Percentiles rank a stretch among this genome's conserved stretches.
Conservation (phyloP, 2,888 invertebrate species). For the Maniola hyperantus region DNA sequence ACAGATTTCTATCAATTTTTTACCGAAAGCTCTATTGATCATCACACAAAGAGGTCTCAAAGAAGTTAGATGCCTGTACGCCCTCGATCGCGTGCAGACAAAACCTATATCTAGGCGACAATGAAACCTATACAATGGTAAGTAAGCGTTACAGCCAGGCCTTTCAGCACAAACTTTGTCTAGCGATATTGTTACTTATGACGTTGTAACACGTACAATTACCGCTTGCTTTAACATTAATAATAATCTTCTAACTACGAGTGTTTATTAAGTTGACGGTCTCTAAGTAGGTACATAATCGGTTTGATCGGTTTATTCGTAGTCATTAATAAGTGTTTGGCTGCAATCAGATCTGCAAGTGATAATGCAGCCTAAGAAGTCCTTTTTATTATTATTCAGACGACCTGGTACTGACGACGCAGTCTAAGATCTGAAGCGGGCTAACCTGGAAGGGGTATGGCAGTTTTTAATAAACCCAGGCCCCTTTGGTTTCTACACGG, state of each 20-base stretch:
- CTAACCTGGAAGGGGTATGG: no score
- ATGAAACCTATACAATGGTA: conserved; percentile 60
- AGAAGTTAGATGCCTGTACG: conserved; percentile 22
- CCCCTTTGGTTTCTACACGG: no score
- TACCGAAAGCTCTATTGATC: conserved; percentile 6
- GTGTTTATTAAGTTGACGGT: background rate
- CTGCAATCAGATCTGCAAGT: no score
- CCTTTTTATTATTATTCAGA: no score
- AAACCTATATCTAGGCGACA: conserved; percentile 57
- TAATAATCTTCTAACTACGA: background rate
- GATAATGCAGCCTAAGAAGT: no score
- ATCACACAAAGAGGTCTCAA: conserved; percentile 22
- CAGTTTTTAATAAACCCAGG: no score
- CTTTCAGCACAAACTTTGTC: conserved; percentile 32
- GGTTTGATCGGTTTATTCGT: no score
- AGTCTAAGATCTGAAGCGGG: no score
- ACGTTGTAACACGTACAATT: conserved; percentile 41
- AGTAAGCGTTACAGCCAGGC: conserved; percentile 59
- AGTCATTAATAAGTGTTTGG: no score
- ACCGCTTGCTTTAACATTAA: conserved; percentile 40
- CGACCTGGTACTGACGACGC: no score
- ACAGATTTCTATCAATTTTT: conserved; percentile 4
- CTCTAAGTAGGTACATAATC: no score
- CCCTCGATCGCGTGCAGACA: conserved; percentile 48
- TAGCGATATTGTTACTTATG: conserved; percentile 51